These are phyloP conservation scores for Sorex fumeus DNA, from an alignment of 2,113 vertebrate genomes.

Conservation along the genomic window DNA sequence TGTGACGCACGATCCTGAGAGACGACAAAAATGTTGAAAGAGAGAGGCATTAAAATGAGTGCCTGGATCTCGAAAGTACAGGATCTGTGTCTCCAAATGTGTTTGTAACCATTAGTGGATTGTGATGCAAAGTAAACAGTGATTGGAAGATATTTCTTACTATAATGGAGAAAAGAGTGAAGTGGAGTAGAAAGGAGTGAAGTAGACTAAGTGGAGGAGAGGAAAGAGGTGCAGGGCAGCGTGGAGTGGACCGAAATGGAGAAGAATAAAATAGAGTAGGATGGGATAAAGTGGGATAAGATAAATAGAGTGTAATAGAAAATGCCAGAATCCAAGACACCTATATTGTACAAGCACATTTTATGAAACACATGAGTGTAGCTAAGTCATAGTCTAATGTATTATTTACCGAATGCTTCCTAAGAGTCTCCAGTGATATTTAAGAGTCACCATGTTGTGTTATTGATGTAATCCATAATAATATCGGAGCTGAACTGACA, in stretches of 20 bases:
- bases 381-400: neutral
- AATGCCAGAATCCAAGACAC: neutral
- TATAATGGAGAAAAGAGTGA: neutral
- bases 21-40: no score
- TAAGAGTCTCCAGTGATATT: neutral
- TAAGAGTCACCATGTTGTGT: neutral
- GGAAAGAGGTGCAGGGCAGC: neutral
- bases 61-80: neutral
- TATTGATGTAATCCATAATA: neutral
- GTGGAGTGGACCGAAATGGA: neutral
- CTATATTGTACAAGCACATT: neutral
- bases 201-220: neutral
- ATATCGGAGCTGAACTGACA: fast-evolving
- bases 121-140: neutral
- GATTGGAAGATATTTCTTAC: neutral
- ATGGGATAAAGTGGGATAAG: no score
- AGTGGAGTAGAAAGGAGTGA: neutral
- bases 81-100: neutral
- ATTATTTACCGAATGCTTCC: neutral
- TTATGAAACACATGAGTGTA: neutral
- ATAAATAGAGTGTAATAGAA: neutral
- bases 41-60: neutral
- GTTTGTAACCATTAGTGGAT: neutral
- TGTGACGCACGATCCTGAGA: neutral
- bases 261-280: neutral